Base-by-base conservation (phyloP, 2,888 invertebrate species). In the Eristalis pertinax region DNA sequence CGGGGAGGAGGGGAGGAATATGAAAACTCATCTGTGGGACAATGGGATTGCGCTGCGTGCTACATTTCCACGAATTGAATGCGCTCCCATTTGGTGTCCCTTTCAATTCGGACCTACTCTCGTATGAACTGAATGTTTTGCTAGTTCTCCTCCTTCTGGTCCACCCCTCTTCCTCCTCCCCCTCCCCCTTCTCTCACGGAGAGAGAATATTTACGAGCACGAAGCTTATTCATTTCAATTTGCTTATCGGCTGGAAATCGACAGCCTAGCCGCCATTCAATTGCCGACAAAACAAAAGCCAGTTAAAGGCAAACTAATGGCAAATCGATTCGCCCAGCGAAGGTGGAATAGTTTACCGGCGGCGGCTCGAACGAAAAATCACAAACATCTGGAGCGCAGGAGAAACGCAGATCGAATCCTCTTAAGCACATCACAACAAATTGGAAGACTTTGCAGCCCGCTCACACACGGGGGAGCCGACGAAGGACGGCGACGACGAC, bases 341-440 rank as follows among this genome's bases (percentile, higher is more conserved):
- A 43, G 38, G 43, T 58, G 35, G 15, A 85, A 64, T 73, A 82
- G 77, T 82, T 77, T 26, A 13, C 19, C 26, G n/a, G 15, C 1
- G 24, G 26, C 24, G 13, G 13, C 10, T n/a, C n/a, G n/a, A 4
- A 58, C 24, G 32, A 67, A 43, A 58, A 58, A 70, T 68, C 74
- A 19, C 63, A 72, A 82, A 84, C 76, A 82, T 74, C 82, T 82
- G 86, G 78, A 76, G 72, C 83, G n/a, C 56, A 13, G 35, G 70
- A 68, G 62, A 62, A 72, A 80, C 50, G 35, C 60, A 75, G 73
- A 78, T 78, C 69, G 74, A 82, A 86, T 86, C 74, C 73, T 63
- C 50, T 29, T 58, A 78, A 83, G 83, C 74, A 82, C 74, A 86
- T 78, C 87, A 72, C 72, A 13, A 60, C 69, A 83, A 87, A 81